Conservation (phyloP, 2,797 vertebrate species). For the Leuciscus waleckii region DNA sequence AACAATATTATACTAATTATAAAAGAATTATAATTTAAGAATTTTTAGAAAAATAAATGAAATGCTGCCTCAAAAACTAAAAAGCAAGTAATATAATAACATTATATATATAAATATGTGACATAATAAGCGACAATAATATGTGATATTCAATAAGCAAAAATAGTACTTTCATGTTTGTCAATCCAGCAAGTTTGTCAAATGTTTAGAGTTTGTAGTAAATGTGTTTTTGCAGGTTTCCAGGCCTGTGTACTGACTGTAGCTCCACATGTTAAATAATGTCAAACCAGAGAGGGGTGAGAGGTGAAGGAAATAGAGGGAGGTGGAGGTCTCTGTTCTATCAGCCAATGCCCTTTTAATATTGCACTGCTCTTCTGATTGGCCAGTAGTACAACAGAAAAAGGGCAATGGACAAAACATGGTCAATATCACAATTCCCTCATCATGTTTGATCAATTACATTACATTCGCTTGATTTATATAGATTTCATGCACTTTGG, state of each 20-base stretch:
- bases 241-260: background rate
- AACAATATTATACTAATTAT: background rate
- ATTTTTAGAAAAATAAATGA: background rate
- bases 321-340: slow-evolving; percentile 79
- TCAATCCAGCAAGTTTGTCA: background rate
- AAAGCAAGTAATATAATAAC: background rate
- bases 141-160: background rate
- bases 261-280: slow-evolving; percentile 37
- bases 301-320: slow-evolving; percentile 69
- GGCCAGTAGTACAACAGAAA: slow-evolving; percentile 99
- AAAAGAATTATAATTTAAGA: too few relatives aligned
- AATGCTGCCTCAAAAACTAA: background rate
- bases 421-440: slow-evolving; percentile 63
- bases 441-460: slow-evolving; percentile 11
- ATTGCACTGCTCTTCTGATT: slow-evolving; percentile 99
- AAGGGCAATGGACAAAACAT: slow-evolving; percentile 96
- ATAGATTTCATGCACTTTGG: background rate
- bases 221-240: slow-evolving; percentile 20
- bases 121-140: too few relatives aligned
- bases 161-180: background rate
- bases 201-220: slow-evolving; percentile 4
- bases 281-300: slow-evolving; percentile 66
- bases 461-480: slow-evolving; percentile 35
- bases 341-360: slow-evolving; percentile 99
- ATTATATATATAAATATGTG: background rate